Percentiles rank a stretch among this genome's conserved stretches.
Evolutionary conservation across 2,797 vertebrate species (phyloP).

Genomic region (Anolis apletophallus): DNA sequence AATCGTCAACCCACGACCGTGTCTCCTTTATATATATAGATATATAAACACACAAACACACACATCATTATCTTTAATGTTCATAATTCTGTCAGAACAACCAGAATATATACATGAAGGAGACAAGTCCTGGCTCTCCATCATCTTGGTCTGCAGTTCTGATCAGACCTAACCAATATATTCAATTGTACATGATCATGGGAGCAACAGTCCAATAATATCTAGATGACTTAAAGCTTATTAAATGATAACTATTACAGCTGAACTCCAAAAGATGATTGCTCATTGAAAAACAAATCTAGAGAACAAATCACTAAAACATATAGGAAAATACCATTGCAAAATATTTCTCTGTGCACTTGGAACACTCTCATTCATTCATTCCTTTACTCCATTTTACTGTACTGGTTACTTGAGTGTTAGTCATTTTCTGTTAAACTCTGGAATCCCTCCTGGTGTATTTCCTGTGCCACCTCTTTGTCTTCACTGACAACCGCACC

Average conservation of each 20-base stretch:
- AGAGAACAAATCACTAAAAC: background rate
- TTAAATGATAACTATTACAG: no score
- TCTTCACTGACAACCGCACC: constrained; percentile 43
- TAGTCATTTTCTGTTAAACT: constrained; percentile 45
- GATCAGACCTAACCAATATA: background rate
- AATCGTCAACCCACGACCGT: no score
- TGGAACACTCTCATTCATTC: constrained; percentile 59
- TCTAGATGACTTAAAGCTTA: background rate
- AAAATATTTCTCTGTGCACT: constrained; percentile 35
- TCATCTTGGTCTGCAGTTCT: no score
- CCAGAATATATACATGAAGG: no score
- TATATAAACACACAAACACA: no score
- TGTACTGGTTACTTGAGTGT: constrained; percentile 12
- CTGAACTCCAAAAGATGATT: background rate
- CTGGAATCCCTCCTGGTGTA: constrained; percentile 46
- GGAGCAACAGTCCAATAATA: background rate
- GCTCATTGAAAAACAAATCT: constrained; percentile 18
- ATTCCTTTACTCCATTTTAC: constrained; percentile 54
- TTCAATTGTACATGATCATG: background rate
- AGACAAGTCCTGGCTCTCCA: no score
- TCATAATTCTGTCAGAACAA: no score
- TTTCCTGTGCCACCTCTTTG: constrained; percentile 63
- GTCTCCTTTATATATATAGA: no score
- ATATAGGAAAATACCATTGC: constrained; percentile 8
- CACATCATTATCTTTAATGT: background rate